Evolutionary conservation across 2,888 invertebrate species (phyloP).

Genomic region (Lucinisca nassula): DNA sequence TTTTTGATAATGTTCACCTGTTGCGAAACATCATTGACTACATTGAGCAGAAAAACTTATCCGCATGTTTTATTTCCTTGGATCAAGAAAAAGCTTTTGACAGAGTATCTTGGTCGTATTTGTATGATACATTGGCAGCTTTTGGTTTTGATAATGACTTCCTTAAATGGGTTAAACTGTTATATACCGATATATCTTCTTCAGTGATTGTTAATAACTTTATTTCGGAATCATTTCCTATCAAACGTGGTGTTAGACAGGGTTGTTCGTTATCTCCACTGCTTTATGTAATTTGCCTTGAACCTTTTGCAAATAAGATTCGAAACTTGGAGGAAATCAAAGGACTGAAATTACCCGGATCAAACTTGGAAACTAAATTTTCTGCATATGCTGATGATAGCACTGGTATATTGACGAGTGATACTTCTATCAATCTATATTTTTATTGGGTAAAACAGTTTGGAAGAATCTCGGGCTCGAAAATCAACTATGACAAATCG

Average conservation of each 20-base stretch:
- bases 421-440: too few species aligned
- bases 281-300: too few species aligned
- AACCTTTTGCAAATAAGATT: too few species aligned
- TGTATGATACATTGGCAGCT: constrained; percentile 57
- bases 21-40: constrained; percentile 54
- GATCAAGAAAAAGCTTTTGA: constrained; percentile 77
- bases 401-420: too few species aligned
- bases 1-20: constrained; percentile 70
- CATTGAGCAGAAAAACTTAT: constrained; percentile 69
- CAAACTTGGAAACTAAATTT: too few species aligned
- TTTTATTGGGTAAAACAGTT: too few species aligned
- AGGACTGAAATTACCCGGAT: not conserved
- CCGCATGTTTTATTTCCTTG: constrained; percentile 61
- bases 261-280: constrained; percentile 57
- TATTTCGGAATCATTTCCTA: constrained; percentile 59
- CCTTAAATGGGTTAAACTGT: constrained; percentile 65
- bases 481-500: too few species aligned
- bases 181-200: constrained; percentile 62
- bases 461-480: too few species aligned
- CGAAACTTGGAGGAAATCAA: too few species aligned
- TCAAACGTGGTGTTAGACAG: constrained; percentile 59
- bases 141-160: constrained; percentile 69
- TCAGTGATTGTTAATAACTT: constrained; percentile 63
- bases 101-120: constrained; percentile 66
- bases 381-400: too few species aligned